Evolutionary conservation across 2,888 invertebrate species (phyloP), one percentile per base, ranked within the genome.

Genomic region (Eupithecia tripunctaria): DNA sequence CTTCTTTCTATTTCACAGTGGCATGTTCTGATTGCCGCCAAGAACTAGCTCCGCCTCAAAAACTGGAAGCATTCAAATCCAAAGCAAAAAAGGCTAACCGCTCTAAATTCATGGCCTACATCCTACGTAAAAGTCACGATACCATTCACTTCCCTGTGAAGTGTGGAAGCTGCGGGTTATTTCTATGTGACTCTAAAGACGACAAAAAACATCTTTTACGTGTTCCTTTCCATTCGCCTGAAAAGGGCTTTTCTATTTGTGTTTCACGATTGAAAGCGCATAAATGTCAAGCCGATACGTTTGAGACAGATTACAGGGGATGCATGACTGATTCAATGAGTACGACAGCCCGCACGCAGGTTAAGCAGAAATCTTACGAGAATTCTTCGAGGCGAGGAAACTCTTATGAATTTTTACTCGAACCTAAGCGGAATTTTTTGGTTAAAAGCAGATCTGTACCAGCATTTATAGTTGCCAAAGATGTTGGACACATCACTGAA

Each of bases 171-270:
- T 74, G 71, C 56, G 60, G 65, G 0, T 71, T 27, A 51, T 66
- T 74, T 71, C 27, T 71, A n/a, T 68, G 74, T 66, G 74, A 74
- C 59, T 62, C 65, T 38, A 41, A 74, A 32, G 71, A 59, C 56
- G 47, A 14, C 21, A 70, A 62, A 59, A 71, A 68, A 71, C 47
- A 27, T 8, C 56, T 59, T 67, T 43, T 74, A 27, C 71, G 36
- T n/a, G 74, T 68, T n/a, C 74, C 71, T 21, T 74, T 74, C 18
- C 74, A 74, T 66, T 68, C 74, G 25, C 65, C 68, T 66, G 67
- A 59, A 12, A 74, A 68, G 15, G 62, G 71, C 51, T 41, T 56
- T 56, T 56, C 36, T n/a, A 68, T 74, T 38, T 74, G 68, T 68
- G 38, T 68, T 25, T 71, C 71, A 36, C 68, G 65, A 41, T 62